Evolutionary conservation across 2,888 invertebrate genomes (phyloP), one percentile per base, ranked within the genome.

Genomic region (Tetheella fluctuosa): DNA sequence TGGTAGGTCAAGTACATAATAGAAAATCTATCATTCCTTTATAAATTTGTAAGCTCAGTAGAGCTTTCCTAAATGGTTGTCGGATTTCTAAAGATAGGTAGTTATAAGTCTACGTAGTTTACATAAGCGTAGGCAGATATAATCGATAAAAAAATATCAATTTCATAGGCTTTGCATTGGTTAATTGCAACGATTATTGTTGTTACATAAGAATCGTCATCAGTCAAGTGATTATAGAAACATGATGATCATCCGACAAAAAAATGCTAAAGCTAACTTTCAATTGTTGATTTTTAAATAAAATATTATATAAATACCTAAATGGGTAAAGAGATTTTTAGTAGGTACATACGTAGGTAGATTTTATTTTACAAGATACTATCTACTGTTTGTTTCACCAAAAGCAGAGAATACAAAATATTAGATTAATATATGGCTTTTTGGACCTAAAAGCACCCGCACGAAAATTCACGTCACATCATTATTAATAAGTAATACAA

Each of bases 201-300:
- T 48, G 20, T 48, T 48, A 48, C 48, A 20, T 48, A 48, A 48
- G 48, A 15, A 12, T 48, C 48, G 20, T 48, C 48, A 48, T 20
- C 48, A 20, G 8, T 20, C 20, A 48, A 48, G 48, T 20, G 48
- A 48, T 48, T 10, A 48, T 10, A 8, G 1, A 0, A 10, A n/a
- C 15, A 48, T 15, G 17, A 42, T 42, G 20, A 20, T 20, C 17
- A 48, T 48, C 8, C 1, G 48, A 48, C 48, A 48, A 48, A 48
- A 15, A 48, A 39, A 39, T 4, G 3, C 10, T 7, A 39, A 39
- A 15, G 37, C 6, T 15, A 13, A 17, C n/a, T 42, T 17, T 7
- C 42, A 15, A 37, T 37, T 20, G 54, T 39, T n/a, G 0, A 25
- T 39, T 39, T 39, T 10, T n/a, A n/a, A 37, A n/a, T 39, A 39